Evolutionary conservation across 1,140 invertebrate genomes (phyloP).

Genomic region (Lordiphosa stackelbergi): DNA sequence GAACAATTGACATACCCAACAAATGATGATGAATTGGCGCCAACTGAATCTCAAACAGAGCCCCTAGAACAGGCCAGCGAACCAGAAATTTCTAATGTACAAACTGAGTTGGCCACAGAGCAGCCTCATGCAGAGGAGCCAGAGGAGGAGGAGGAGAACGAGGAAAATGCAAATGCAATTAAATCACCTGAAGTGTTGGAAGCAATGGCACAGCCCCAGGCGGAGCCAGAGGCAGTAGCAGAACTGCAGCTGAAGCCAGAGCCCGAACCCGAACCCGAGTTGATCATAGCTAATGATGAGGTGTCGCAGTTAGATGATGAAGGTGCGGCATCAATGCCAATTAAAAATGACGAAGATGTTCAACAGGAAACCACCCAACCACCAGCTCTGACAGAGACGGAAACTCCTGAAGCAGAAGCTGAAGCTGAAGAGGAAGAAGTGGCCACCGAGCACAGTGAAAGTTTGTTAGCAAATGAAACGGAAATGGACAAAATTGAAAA

Average conservation of each 20-base stretch:
- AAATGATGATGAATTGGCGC: constrained; percentile 76
- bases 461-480: constrained; percentile 29
- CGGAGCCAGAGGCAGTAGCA: constrained; percentile 14
- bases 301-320: constrained; percentile 19
- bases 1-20: constrained; percentile 72
- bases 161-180: constrained; percentile 69
- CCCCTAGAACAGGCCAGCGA: constrained; percentile 36
- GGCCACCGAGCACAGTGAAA: constrained; percentile 48
- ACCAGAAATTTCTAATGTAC: constrained; percentile 25
- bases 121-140: not conserved
- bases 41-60: constrained; percentile 30
- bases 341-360: constrained; percentile 30
- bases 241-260: not conserved
- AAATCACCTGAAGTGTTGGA: constrained; percentile 70
- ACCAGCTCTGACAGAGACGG: constrained; percentile 14
- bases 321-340: constrained; percentile 17
- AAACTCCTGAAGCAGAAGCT: not conserved
- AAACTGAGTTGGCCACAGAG: constrained; percentile 13
- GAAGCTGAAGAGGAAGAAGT: constrained; percentile 27
- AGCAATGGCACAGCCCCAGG: constrained; percentile 48
- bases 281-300: constrained; percentile 10
- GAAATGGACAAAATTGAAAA: constrained; percentile 56
- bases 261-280: constrained; percentile 8
- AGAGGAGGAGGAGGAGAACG: constrained; percentile 5
- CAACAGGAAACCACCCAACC: constrained; percentile 25